Conservation (phyloP, 1,140 invertebrate species). For the Drosophila quadrilineata region DNA sequence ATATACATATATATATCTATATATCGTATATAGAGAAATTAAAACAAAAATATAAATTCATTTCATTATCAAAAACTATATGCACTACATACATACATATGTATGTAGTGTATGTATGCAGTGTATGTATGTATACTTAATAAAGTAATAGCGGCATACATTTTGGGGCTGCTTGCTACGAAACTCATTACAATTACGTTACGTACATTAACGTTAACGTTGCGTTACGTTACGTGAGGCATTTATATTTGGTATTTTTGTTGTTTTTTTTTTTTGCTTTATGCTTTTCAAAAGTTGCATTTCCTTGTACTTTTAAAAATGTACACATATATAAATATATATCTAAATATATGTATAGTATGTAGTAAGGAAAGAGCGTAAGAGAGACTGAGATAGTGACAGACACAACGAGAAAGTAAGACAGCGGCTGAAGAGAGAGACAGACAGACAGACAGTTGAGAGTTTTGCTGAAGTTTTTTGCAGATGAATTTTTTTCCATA, state of each 20-base stretch:
- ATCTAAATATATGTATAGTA: slow-evolving; percentile 36
- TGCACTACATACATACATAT: too few species aligned
- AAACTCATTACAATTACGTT: slow-evolving; percentile 8
- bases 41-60: too few species aligned
- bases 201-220: slow-evolving; percentile 9
- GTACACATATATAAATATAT: slow-evolving; percentile 57
- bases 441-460: slow-evolving; percentile 35
- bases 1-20: too few species aligned
- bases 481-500: slow-evolving; percentile 20
- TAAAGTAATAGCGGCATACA: slow-evolving; percentile 7
- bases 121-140: slow-evolving; percentile 22
- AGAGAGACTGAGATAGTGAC: slow-evolving; percentile 35
- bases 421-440: slow-evolving; percentile 14
- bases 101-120: slow-evolving; percentile 18
- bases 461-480: slow-evolving; percentile 27
- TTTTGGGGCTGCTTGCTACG: slow-evolving; percentile 22
- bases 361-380: slow-evolving; percentile 3
- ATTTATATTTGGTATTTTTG: slow-evolving; percentile 7
- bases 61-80: slow-evolving; percentile 29
- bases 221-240: slow-evolving; percentile 12
- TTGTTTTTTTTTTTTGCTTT: slow-evolving; percentile 37
- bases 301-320: slow-evolving; percentile 72
- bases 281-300: slow-evolving; percentile 75
- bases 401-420: slow-evolving; percentile 9
- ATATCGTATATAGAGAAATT: too few species aligned